phyloP scores from a whole-genome alignment of 30 jellyfish, hydroid and myxozoan species.

The Cassiopea xamachana region DNA sequence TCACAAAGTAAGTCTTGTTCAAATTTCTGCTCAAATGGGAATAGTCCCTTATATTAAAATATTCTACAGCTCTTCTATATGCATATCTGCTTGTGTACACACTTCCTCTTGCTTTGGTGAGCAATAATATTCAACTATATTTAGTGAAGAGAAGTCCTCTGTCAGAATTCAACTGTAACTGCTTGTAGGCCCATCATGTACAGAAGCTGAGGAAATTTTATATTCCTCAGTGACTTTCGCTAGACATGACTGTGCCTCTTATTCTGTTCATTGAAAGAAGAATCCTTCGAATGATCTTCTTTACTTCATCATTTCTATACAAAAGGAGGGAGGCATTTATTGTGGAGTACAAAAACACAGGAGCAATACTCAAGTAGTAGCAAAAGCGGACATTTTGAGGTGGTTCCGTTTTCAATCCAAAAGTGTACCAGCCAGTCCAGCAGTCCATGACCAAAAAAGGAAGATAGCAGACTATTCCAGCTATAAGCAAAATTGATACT shows the following conservation, averaged over 20 bases:
- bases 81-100: too few relatives aligned
- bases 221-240: not conserved
- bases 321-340: conserved; percentile 21
- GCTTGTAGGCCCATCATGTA: too few relatives aligned
- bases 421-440: conserved; percentile 65
- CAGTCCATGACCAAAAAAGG: conserved; percentile 52
- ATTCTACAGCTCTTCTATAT: too few relatives aligned
- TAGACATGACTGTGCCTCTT: not conserved
- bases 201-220: too few relatives aligned
- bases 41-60: too few relatives aligned
- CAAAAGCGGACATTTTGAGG: conserved; percentile 51
- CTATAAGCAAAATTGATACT: conserved; percentile 27
- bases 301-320: conserved; percentile 33
- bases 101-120: too few relatives aligned
- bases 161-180: too few relatives aligned
- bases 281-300: not conserved
- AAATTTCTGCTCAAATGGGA: too few relatives aligned
- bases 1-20: too few relatives aligned
- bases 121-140: too few relatives aligned
- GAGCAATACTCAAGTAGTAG: conserved; percentile 15
- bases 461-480: conserved; percentile 31
- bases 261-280: not conserved
- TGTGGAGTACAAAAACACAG: conserved; percentile 18
- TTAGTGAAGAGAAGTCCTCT: too few relatives aligned
- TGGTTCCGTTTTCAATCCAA: conserved; percentile 16